Conservation (phyloP, 2,888 invertebrate species). For the Hofmannophila pseudospretella region DNA sequence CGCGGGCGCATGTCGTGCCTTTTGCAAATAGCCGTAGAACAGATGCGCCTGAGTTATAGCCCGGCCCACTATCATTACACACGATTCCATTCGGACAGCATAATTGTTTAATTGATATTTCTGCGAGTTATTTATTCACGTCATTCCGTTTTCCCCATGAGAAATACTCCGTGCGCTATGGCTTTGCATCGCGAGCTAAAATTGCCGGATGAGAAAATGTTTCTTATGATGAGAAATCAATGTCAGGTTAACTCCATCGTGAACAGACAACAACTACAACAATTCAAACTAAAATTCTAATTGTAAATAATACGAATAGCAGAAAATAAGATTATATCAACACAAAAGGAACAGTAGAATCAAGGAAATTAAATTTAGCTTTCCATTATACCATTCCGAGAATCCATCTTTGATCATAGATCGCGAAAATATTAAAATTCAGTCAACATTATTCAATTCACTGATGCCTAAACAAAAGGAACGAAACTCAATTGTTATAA, state of each 20-base stretch:
- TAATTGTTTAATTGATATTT: constrained; percentile 81
- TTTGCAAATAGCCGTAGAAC: constrained; percentile 74
- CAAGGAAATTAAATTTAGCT: neutral
- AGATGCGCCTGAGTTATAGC: constrained; percentile 77
- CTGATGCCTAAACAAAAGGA: constrained; percentile 47
- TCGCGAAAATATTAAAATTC: constrained; percentile 9
- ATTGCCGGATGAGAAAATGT: constrained; percentile 8
- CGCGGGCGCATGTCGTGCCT: constrained; percentile 61
- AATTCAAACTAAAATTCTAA: neutral
- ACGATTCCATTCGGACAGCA: constrained; percentile 79
- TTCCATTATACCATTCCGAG: neutral
- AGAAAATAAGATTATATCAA: neutral
- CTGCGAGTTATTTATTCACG: constrained; percentile 77
- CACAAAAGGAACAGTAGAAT: neutral
- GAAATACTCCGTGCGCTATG: constrained; percentile 63
- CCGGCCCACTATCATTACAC: constrained; percentile 76
- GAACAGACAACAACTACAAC: neutral
- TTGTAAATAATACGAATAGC: neutral
- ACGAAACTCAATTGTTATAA: constrained; percentile 59
- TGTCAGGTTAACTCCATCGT: constrained; percentile 4
- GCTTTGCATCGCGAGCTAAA: constrained; percentile 8
- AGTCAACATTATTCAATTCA: constrained; percentile 29
- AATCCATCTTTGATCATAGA: neutral
- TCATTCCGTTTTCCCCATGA: constrained; percentile 69
- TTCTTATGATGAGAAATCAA: constrained; percentile 9